phyloP scores from a whole-genome alignment of 2,113 vertebrate species.

The Poeciliopsis occidentalis region DNA sequence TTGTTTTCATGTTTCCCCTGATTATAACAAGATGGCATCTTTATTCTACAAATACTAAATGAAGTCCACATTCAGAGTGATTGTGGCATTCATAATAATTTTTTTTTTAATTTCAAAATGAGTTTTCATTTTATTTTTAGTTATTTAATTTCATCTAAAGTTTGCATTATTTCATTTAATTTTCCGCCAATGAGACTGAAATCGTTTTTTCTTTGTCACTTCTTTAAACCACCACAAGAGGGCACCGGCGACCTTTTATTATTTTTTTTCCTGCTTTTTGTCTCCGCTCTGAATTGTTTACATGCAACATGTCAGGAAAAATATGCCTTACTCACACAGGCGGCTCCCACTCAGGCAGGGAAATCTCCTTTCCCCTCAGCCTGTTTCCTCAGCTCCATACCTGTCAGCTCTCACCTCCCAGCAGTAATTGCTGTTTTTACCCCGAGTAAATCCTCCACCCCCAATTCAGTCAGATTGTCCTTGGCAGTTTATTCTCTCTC shows the following conservation, averaged over 20 bases:
- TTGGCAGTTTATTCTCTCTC: constrained; percentile 56
- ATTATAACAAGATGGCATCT: no score
- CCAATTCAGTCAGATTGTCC: constrained; percentile 55
- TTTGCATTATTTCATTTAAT: not conserved
- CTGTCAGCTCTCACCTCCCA: constrained; percentile 11
- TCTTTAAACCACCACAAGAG: constrained; percentile 66
- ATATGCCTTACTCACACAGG: constrained; percentile 15
- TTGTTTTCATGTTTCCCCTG: not conserved
- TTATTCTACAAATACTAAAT: no score
- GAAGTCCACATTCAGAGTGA: no score
- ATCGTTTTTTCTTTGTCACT: not conserved
- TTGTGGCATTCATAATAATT: not conserved
- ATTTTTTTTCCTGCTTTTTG: not conserved
- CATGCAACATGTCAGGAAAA: constrained; percentile 22
- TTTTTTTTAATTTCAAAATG: not conserved
- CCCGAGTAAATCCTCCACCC: not conserved
- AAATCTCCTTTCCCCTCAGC: not conserved
- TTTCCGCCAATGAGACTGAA: not conserved
- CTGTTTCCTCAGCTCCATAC: not conserved
- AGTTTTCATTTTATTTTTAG: not conserved
- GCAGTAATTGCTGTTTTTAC: constrained; percentile 36
- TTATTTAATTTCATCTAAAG: not conserved
- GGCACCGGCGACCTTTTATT: constrained; percentile 67
- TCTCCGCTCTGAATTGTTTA: constrained; percentile 35
- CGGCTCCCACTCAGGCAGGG: not conserved